Evolutionary conservation across 2,113 vertebrate species (phyloP), one percentile per base, ranked within the genome.

Genomic region (Sinosuthora webbiana): DNA sequence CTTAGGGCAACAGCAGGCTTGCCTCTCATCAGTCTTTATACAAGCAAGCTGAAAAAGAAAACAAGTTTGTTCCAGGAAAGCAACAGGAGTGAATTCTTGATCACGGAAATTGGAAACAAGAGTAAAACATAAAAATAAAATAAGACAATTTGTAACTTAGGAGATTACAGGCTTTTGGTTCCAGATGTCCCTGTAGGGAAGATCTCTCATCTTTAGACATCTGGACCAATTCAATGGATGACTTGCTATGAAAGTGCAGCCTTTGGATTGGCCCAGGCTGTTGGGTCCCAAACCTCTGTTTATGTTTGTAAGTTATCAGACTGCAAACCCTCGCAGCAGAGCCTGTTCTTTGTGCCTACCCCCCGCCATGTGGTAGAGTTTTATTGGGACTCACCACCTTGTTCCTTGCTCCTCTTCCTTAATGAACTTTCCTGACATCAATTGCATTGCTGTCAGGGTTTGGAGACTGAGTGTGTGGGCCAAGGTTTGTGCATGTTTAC

Each of bases 1-100:
- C 90, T 79, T 37, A 84, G 87, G 94, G 94, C 90, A 93, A 52
- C 74, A 87, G 85, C 60, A 93, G 78, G 42, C 63, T 95, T 57
- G 78, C 78, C 50, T 92, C 85, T 90, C 85, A 42, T 85, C 88
- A 65, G 90, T 90, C 90, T 93, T 92, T 80, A 88, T 76, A 92
- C 75, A 88, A 94, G 82, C 79, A 88, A 93, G 63, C 67, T 69
- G 88, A 85, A 97, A 94, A 95, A 62, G 78, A 90, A 93, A 85
- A 73, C 53, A 93, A 88, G 63, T 67, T 88, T 90, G 63, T 94
- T 95, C 90, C 88, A 92, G 92, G 75, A 94, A 94, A 90, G 75
- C 79, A 88, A 92, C 59, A 50, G 79, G 85, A 88, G 50, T 50
- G 42, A 92, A 85, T 88, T 86, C 83, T 86, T 94, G 59, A 85